Conservation (phyloP, 2,888 invertebrate genomes). For the Agonopterix heracliana region DNA sequence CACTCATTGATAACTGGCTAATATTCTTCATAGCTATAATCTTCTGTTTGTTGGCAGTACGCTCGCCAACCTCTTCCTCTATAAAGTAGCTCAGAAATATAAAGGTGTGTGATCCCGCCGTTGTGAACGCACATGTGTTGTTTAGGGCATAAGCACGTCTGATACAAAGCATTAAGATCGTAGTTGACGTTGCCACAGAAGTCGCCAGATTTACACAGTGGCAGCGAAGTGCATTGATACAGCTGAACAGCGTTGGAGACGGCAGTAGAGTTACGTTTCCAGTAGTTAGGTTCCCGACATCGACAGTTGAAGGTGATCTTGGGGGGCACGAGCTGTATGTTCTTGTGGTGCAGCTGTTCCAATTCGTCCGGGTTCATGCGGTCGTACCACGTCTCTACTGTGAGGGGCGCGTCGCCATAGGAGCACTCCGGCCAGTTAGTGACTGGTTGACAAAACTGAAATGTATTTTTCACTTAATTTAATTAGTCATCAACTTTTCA, state of each 20-base stretch:
- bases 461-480: conserved; percentile 7
- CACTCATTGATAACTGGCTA: conserved; percentile 5
- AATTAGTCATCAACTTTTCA: background rate
- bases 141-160: conserved; percentile 78
- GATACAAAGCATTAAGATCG: conserved; percentile 77
- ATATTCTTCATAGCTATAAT: conserved; percentile 49
- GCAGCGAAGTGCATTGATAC: conserved; percentile 70
- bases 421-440: conserved; percentile 53
- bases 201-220: conserved; percentile 69
- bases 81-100: conserved; percentile 75
- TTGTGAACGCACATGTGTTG: conserved; percentile 76
- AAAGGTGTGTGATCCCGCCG: conserved; percentile 52
- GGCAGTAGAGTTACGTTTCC: conserved; percentile 50
- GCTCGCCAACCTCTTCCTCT: conserved; percentile 75
- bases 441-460: conserved; percentile 71
- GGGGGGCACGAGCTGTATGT: conserved; percentile 54
- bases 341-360: conserved; percentile 53
- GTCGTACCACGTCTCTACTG: conserved; percentile 39
- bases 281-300: conserved; percentile 69
- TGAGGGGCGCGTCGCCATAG: conserved; percentile 45
- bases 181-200: conserved; percentile 78
- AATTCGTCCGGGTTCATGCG: conserved; percentile 57
- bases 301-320: conserved; percentile 64
- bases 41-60: conserved; percentile 58
- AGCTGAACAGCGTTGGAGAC: conserved; percentile 25